These are phyloP conservation scores for Carassius auratus DNA, from an alignment of 2,113 vertebrate species.

Conservation along the genomic window DNA sequence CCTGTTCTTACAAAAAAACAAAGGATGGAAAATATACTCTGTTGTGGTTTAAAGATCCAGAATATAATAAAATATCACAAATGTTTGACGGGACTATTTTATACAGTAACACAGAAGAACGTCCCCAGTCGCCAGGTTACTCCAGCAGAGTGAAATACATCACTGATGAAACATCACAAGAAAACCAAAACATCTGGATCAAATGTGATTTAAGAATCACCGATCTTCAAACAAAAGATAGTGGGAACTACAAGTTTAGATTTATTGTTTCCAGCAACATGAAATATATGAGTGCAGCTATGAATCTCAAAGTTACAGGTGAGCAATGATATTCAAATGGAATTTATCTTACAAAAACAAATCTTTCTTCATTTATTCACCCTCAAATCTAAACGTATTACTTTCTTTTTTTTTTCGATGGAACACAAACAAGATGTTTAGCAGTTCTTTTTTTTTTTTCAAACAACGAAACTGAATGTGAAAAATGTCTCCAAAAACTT, in stretches of 20 bases:
- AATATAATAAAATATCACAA: rapidly evolving
- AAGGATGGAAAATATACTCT: rapidly evolving
- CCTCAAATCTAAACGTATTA: neutral
- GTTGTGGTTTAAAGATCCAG: slow-evolving; percentile 69
- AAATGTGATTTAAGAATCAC: slow-evolving; percentile 60
- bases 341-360: no score
- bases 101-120: neutral
- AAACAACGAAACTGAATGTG: neutral
- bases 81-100: slow-evolving; percentile 45
- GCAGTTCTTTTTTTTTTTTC: neutral
- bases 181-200: rapidly evolving
- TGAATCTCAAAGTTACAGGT: slow-evolving; percentile 57
- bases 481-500: neutral
- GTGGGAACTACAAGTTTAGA: slow-evolving; percentile 64
- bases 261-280: rapidly evolving
- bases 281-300: rapidly evolving
- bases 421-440: neutral
- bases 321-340: neutral
- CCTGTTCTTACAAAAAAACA: rapidly evolving
- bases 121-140: slow-evolving; percentile 41
- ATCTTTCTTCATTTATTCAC: neutral
- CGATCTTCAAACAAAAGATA: slow-evolving; percentile 60
- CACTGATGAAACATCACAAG: rapidly evolving
- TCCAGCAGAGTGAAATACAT: slow-evolving; percentile 51
- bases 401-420: neutral